phyloP scores from a whole-genome alignment of 2,113 vertebrate genomes.

The Pelodiscus sinensis region DNA sequence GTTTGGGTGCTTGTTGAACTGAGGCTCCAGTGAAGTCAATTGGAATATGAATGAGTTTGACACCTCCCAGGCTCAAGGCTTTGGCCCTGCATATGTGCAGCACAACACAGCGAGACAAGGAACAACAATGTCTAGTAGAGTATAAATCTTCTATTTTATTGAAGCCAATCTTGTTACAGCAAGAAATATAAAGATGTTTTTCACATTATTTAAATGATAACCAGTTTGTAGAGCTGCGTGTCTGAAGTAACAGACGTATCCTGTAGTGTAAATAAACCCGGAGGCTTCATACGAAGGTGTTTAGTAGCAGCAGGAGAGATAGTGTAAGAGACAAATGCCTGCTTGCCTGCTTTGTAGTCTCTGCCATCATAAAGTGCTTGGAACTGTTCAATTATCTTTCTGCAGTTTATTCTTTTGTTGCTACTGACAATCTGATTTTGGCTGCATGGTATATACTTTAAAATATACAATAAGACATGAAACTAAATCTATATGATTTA shows the following conservation, averaged over 20 bases:
- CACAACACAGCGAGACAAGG: background rate
- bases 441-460: background rate
- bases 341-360: conserved; percentile 16
- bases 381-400: background rate
- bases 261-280: background rate
- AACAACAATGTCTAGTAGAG: background rate
- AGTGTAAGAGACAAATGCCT: background rate
- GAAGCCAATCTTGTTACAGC: conserved; percentile 4
- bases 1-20: background rate
- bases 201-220: conserved; percentile 30
- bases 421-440: conserved; percentile 1
- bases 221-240: background rate
- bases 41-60: background rate
- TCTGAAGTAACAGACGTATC: background rate
- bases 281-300: background rate
- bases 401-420: background rate
- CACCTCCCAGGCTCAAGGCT: background rate
- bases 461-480: background rate
- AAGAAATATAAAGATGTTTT: conserved; percentile 18
- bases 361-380: background rate
- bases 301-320: conserved; percentile 13
- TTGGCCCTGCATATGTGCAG: background rate
- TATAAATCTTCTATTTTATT: background rate
- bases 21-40: background rate
- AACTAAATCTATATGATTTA: background rate